Evolutionary conservation across 2,797 vertebrate genomes (phyloP).

Genomic region (Leuciscus waleckii): DNA sequence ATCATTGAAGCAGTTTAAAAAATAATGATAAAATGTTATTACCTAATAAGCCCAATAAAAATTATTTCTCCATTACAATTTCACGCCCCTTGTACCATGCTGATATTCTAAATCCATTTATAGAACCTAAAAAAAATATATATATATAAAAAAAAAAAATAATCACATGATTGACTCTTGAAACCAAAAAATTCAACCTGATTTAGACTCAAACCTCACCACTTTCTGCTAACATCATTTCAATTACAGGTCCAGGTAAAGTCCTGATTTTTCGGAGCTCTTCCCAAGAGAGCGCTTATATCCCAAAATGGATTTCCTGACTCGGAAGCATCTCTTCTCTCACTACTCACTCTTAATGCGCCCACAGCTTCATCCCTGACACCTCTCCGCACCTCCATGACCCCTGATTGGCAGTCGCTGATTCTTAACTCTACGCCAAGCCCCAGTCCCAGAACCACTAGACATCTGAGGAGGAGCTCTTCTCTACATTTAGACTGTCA

Average conservation of each 20-base stretch:
- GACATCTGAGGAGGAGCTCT: constrained; percentile 4
- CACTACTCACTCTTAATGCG: constrained; percentile 58
- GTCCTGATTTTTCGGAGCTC: constrained; percentile 57
- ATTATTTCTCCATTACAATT: not conserved
- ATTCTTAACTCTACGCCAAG: constrained; percentile 59
- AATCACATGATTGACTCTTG: not conserved
- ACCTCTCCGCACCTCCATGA: constrained; percentile 67
- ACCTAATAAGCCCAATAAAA: not conserved
- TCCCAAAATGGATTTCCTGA: constrained; percentile 67
- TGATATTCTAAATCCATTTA: not conserved
- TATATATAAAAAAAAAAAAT: no score
- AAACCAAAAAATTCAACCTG: not conserved
- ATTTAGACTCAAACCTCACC: constrained; percentile 57
- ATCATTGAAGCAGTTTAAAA: not conserved
- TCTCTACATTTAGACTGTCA: constrained; percentile 49
- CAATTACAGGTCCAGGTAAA: constrained; percentile 69
- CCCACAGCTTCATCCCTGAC: constrained; percentile 62
- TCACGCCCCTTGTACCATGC: not conserved
- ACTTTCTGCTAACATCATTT: constrained; percentile 69
- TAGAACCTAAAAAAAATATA: not conserved
- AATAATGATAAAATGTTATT: not conserved
- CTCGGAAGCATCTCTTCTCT: constrained; percentile 61
- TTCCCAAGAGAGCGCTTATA: constrained; percentile 66
- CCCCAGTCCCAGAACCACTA: constrained; percentile 43
- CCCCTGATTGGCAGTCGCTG: constrained; percentile 66